Evolutionary conservation across 2,797 vertebrate genomes (phyloP), one percentile per base, ranked within the genome.

Genomic region (Adelosebastes latens): DNA sequence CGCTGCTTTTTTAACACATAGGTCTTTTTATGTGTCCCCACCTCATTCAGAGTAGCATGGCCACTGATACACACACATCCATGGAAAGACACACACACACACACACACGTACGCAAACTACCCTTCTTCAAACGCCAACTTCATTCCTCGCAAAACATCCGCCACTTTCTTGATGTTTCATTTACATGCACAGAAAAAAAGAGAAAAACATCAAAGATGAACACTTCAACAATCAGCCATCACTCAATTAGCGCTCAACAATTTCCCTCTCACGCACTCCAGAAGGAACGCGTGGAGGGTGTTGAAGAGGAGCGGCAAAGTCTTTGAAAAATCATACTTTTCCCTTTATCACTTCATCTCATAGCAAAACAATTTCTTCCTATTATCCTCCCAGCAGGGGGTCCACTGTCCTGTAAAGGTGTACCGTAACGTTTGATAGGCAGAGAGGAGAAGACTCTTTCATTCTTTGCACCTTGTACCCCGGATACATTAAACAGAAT

Each of bases 321-420:
- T 84, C 90, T 92, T 94, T 94, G 94, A 94, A 95, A 93, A 91
- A 86, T 87, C 76, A 69, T 80, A 89, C 77, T 88, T 93, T 88
- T 87, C 80, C 86, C 80, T 93, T 94, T 94, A 95, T 95, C 91
- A 77, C 89, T 93, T 95, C 90, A 94, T 96, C 94, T 95, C 90
- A 86, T 86, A 86, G 90, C 89, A 92, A 94, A 94, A 94, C 93
- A 93, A 95, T 95, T 94, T 94, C 92, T 92, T 88, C 88, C 92
- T 93, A 95, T 95, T 94, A 95, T 95, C 93, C 92, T 93, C 95
- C 62, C 94, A 90, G 92, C 90, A 62, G 94, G 95, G 87, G 74
- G 88, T 75, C 90, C 80, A 84, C 83, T 92, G 92, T 94, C 93
- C 92, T 90, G 88, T 84, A 92, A 94, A 88, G 91, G 91, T 91